Evolutionary conservation across 2,113 vertebrate species (phyloP), one percentile per base, ranked within the genome.

Genomic region (Pseudolaguvia tuberculata): DNA sequence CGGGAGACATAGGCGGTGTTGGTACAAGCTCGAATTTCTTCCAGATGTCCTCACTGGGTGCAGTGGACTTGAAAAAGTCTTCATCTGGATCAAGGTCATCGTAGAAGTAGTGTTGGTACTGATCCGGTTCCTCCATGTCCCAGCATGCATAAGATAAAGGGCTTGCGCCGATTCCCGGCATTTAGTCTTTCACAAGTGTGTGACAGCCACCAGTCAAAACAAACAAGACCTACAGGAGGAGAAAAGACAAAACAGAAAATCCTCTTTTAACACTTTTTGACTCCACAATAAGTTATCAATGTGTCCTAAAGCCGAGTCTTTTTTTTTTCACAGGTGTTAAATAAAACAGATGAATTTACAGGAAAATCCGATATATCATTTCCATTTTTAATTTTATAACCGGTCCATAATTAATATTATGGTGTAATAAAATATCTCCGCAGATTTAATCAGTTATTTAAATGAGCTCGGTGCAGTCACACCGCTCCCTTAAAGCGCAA

Each of bases 11-110:
- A 82, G 94, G 94, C 66, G 94, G 94, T 80, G 94, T 96, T 77
- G 94, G 94, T 1, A 98, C 94, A 83, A 96, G 91, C 87, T 98
- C 95, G 80, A 98, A 98, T 91, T 97, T 98, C 88, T 97, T 96
- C 96, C 96, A 98, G 80, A 97, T 96, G 85, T 97, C 96, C 87
- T 96, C 95, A 76, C 96, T 96, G 84, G 95, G 94, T 12, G 94
- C 94, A 4, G 94, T 95, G 78, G 93, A 96, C 83, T 93, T 94
- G 83, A 95, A 94, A 83, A 95, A 94, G 86, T 97, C 95, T 88
- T 96, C 94, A 62, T 89, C 92, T 69, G 88, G 87, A 76, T 97
- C 93, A 78, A 92, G 92, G 81, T 93, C 91, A 84, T 97, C 93
- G 84, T 95, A 95, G 85, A 94, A 96, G 90, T 96, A 97, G 86